Percentiles rank a stretch among this genome's conserved stretches.
These are phyloP conservation scores for Jaculus jaculus DNA, from an alignment of 2,113 vertebrate genomes.

Conservation along the genomic window DNA sequence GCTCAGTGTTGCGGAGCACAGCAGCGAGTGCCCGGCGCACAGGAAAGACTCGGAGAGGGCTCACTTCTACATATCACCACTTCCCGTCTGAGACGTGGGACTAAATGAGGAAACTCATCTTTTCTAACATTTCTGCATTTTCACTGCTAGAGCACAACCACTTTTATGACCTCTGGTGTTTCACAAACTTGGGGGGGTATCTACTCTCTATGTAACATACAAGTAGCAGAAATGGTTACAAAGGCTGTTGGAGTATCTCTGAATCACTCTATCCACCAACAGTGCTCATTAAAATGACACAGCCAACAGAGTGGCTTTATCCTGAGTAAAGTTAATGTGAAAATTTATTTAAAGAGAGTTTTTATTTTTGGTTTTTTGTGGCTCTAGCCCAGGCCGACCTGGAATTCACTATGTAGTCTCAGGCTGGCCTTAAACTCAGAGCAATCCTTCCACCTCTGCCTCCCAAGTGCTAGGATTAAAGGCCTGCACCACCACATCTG, in stretches of 20 bases:
- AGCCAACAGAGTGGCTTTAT: background rate
- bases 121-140: background rate
- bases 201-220: background rate
- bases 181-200: background rate
- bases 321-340: background rate
- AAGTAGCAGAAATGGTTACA: background rate
- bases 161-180: background rate
- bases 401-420: too few species aligned
- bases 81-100: background rate
- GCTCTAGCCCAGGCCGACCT: too few species aligned
- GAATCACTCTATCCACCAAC: background rate
- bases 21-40: background rate
- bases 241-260: background rate
- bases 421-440: too few species aligned
- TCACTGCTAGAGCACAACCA: background rate
- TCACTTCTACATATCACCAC: background rate
- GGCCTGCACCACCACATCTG: too few species aligned
- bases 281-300: background rate
- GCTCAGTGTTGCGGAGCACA: background rate
- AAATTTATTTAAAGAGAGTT: background rate
- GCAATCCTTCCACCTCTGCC: too few species aligned
- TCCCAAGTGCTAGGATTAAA: too few species aligned
- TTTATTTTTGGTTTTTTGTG: too few species aligned
- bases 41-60: background rate
- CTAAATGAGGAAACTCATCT: background rate